Percentiles rank a stretch among this genome's conserved stretches.
Conservation (phyloP, 2,888 invertebrate species). For the Torymus tubicola region DNA sequence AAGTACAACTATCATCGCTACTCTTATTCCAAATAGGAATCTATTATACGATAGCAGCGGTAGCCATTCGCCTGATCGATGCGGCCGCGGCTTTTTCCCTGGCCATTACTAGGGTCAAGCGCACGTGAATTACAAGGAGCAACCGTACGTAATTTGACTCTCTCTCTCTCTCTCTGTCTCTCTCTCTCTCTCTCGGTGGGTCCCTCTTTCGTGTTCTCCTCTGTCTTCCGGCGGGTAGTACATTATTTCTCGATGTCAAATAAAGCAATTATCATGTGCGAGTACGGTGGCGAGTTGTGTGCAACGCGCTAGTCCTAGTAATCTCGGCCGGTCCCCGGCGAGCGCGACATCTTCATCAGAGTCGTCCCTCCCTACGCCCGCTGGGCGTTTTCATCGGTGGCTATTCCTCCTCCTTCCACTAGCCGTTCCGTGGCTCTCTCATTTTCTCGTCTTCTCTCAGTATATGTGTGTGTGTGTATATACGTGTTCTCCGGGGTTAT, state of each 20-base stretch:
- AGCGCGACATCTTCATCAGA: constrained; percentile 77
- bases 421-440: constrained; percentile 15
- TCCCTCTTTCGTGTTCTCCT: neutral
- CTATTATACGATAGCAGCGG: neutral
- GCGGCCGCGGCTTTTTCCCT: neutral
- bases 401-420: neutral
- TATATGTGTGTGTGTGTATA: constrained; percentile 20
- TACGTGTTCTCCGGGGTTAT: neutral
- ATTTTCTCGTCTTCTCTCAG: constrained; percentile 60
- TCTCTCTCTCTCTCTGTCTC: constrained; percentile 2
- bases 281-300: constrained; percentile 71
- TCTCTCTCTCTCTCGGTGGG: constrained; percentile 12
- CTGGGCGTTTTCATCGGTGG: constrained; percentile 39
- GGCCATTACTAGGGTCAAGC: neutral
- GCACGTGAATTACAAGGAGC: constrained; percentile 54
- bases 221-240: constrained; percentile 58
- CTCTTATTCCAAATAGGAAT: too few species aligned
- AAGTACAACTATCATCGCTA: too few species aligned
- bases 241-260: constrained; percentile 77
- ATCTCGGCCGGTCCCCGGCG: constrained; percentile 74
- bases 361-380: constrained; percentile 30
- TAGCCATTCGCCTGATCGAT: constrained; percentile 19
- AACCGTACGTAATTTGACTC: constrained; percentile 45
- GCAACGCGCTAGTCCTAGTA: constrained; percentile 71
- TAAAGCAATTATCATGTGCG: constrained; percentile 77